Evolutionary conservation across 2,888 invertebrate genomes (phyloP).

Genomic region (Eudasyphora cyanicolor): DNA sequence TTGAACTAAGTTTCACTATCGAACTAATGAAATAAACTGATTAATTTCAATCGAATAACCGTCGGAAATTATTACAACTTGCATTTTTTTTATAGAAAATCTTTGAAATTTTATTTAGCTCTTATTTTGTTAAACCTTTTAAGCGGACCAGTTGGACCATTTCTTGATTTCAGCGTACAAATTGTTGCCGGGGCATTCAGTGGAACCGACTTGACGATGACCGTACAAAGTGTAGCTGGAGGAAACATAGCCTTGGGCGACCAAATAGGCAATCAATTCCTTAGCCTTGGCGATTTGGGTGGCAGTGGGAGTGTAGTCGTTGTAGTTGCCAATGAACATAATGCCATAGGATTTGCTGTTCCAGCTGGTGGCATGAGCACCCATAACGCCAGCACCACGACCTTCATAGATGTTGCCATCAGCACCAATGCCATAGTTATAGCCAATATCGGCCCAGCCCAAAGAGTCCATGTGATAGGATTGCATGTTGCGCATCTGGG

Average conservation of each 20-base stretch:
- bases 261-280: constrained; percentile 71
- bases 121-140: too few species aligned
- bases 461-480: constrained; percentile 73
- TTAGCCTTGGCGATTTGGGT: constrained; percentile 71
- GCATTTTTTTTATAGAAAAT: not conserved
- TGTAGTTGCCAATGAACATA: constrained; percentile 76
- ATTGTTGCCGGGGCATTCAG: constrained; percentile 76
- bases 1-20: too few species aligned
- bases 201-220: constrained; percentile 75
- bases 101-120: too few species aligned
- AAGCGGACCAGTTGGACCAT: constrained; percentile 76
- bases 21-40: too few species aligned
- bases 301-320: constrained; percentile 68
- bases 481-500: constrained; percentile 74
- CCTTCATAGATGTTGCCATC: constrained; percentile 78
- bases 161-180: constrained; percentile 74
- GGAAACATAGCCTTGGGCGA: constrained; percentile 71
- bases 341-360: constrained; percentile 76
- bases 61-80: too few species aligned
- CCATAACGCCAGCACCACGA: constrained; percentile 74
- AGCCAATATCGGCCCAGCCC: constrained; percentile 77
- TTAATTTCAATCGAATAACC: too few species aligned
- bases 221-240: constrained; percentile 74
- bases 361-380: constrained; percentile 75
- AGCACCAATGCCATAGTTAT: constrained; percentile 76